Evolutionary conservation across 2,888 invertebrate genomes (phyloP).

Genomic region (Cephus runcator): DNA sequence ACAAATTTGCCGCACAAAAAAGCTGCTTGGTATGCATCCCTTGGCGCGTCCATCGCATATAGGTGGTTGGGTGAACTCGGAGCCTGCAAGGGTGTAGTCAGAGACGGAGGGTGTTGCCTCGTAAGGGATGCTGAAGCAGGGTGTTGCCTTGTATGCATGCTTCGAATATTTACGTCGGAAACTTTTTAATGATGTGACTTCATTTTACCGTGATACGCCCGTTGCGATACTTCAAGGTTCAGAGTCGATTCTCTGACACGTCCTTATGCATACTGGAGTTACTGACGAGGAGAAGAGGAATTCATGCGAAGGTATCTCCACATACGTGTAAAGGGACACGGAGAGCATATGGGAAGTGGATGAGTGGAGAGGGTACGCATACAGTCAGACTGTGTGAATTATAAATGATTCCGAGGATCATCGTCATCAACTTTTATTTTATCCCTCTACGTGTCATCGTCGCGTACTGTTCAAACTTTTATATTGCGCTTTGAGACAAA

Average conservation of each 20-base stretch:
- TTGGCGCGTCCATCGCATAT: conserved; percentile 36
- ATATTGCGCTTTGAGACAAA: background rate
- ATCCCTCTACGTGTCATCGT: background rate
- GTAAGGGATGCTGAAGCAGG: conserved; percentile 21
- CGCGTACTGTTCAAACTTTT: background rate
- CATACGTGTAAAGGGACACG: background rate
- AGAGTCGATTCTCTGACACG: background rate
- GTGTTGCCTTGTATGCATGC: conserved; percentile 30
- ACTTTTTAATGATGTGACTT: conserved; percentile 19
- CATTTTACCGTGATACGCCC: background rate
- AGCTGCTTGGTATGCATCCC: conserved; percentile 51
- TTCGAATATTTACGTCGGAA: conserved; percentile 22
- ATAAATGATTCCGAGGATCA: background rate
- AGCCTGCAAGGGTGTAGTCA: conserved; percentile 16
- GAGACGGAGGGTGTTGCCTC: conserved; percentile 24
- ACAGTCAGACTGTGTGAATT: background rate
- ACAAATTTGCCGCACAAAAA: conserved; percentile 49
- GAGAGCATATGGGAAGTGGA: background rate
- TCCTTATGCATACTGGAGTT: background rate
- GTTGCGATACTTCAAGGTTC: background rate
- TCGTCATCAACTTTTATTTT: background rate
- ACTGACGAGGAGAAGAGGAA: background rate
- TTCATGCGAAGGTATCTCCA: background rate
- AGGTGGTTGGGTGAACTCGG: conserved; percentile 16
- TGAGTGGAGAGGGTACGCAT: background rate